Conservation (phyloP, 2,797 vertebrate species). For the Calcarius lapponicus region DNA sequence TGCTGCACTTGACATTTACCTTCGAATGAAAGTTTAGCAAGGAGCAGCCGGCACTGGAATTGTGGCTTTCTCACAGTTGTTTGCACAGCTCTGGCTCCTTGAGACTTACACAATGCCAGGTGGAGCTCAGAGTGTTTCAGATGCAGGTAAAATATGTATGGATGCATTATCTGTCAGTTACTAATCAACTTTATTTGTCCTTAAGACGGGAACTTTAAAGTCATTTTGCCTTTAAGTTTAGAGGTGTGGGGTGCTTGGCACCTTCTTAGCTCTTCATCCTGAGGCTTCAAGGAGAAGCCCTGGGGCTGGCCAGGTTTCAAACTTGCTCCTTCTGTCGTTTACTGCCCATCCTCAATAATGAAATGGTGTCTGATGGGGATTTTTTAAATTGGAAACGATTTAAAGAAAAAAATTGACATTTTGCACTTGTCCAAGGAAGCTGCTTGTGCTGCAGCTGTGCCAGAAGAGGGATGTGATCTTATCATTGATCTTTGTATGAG, state of each 20-base stretch:
- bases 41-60: background rate
- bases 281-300: background rate
- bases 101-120: background rate
- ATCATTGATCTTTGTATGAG: background rate
- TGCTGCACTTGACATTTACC: background rate
- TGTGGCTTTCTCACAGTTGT: background rate
- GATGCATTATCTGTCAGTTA: background rate
- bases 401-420: background rate
- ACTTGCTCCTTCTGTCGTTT: background rate
- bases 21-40: background rate
- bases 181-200: background rate
- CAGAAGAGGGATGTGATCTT: background rate
- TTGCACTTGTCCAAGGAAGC: background rate
- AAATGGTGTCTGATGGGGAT: background rate
- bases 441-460: background rate
- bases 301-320: background rate
- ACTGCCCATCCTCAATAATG: too few relatives aligned
- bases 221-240: background rate
- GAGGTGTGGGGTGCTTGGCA: background rate
- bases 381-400: background rate
- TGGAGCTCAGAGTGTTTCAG: background rate
- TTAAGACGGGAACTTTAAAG: background rate
- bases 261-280: background rate
- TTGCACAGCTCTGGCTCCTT: background rate
- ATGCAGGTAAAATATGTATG: background rate